phyloP scores from a whole-genome alignment of 2,888 invertebrate species.

The Erebia aethiops region DNA sequence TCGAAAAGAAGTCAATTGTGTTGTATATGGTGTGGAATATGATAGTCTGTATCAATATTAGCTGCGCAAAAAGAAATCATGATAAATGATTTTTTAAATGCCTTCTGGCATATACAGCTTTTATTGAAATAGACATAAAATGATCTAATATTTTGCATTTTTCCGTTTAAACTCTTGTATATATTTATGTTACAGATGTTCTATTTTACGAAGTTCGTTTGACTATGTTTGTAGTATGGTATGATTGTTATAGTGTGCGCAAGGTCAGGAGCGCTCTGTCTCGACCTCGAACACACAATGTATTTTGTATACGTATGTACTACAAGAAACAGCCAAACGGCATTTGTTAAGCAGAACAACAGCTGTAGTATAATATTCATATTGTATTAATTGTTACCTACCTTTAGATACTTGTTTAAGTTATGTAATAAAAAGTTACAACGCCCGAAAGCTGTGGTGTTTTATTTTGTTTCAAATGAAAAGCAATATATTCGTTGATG shows the following conservation, averaged over 20 bases:
- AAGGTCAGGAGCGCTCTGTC: no score
- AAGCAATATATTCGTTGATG: constrained; percentile 42
- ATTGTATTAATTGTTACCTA: constrained; percentile 24
- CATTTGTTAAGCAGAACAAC: no score
- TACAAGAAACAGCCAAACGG: no score
- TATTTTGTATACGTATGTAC: no score
- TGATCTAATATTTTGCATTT: constrained; percentile 16
- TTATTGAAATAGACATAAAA: neutral
- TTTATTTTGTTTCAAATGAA: constrained; percentile 36
- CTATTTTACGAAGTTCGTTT: neutral
- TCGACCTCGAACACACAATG: no score
- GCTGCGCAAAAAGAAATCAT: no score
- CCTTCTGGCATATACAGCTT: neutral
- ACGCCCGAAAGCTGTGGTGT: constrained; percentile 54
- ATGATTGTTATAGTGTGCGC: constrained; percentile 16
- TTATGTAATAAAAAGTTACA: constrained; percentile 52
- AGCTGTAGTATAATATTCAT: neutral
- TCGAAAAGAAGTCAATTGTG: no score
- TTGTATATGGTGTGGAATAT: no score
- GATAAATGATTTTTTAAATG: neutral
- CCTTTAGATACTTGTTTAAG: constrained; percentile 16
- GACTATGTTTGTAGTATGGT: no score
- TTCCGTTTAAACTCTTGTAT: neutral
- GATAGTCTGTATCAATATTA: no score
- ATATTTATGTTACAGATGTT: neutral